Evolutionary conservation across 2,113 vertebrate species (phyloP).

Genomic region (Zootoca vivipara): DNA sequence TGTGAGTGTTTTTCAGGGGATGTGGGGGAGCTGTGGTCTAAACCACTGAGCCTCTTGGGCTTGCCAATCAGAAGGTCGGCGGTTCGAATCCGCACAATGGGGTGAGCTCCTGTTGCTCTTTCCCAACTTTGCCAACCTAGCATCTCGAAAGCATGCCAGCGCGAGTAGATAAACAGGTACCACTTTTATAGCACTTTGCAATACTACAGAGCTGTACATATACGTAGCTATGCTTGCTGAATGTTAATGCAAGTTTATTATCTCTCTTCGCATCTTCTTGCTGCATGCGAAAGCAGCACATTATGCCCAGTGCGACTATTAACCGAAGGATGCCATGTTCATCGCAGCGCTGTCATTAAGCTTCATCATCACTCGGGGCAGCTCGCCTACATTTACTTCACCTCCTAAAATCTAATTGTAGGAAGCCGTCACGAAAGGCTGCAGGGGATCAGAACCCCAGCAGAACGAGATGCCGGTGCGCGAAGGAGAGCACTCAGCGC

Average conservation of each 20-base stretch:
- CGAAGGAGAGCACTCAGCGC: no score
- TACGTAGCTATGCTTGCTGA: not conserved
- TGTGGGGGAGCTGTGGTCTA: no score
- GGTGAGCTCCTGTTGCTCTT: no score
- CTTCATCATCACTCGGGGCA: conserved; percentile 6
- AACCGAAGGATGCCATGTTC: not conserved
- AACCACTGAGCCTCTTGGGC: no score
- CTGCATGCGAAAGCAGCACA: not conserved
- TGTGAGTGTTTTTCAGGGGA: no score
- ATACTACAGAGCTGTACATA: not conserved
- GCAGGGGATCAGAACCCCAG: not conserved
- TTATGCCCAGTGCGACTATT: not conserved
- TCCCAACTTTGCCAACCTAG: no score
- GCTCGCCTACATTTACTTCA: conserved; percentile 6
- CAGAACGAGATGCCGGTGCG: not conserved
- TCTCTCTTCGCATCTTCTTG: not conserved
- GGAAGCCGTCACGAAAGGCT: not conserved
- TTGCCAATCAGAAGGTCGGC: no score
- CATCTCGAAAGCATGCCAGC: no score
- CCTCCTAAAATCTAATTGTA: conserved; percentile 24
- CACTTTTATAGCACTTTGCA: no score
- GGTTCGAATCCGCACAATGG: no score
- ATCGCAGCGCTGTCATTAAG: not conserved
- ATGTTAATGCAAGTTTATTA: not conserved
- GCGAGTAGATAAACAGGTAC: no score